A percentile compares a stretch with the other conserved stretches of the same genome.
phyloP scores from a whole-genome alignment of 2,113 vertebrate genomes.

The Leptocoma aspasia region DNA sequence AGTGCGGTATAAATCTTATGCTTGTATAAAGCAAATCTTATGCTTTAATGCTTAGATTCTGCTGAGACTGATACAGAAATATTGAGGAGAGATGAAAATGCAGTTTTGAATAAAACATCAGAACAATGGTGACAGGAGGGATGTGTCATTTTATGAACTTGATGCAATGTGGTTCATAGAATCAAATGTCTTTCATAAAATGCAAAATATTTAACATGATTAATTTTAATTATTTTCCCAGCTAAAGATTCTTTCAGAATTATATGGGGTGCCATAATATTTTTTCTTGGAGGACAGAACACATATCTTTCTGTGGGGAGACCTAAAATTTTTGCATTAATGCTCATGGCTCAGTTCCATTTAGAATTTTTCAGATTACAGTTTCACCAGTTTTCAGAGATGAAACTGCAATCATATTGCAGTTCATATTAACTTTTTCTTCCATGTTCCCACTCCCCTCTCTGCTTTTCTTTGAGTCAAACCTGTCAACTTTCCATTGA shows the following conservation, averaged over 20 bases:
- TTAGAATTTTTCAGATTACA: background rate
- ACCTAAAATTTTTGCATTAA: background rate
- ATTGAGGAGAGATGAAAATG: background rate
- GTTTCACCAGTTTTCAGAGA: background rate
- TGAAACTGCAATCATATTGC: too few species aligned
- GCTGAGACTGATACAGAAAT: background rate
- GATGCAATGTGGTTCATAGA: background rate
- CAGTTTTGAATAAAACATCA: conserved; percentile 34
- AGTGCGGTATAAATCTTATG: background rate
- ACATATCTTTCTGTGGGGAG: background rate
- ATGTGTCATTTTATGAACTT: background rate
- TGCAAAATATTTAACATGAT: background rate
- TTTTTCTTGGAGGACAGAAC: background rate
- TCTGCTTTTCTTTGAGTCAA: background rate
- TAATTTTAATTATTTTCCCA: background rate
- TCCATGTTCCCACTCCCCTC: background rate
- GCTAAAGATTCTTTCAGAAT: background rate
- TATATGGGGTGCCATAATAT: background rate
- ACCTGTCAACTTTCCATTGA: background rate
- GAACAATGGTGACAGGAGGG: background rate
- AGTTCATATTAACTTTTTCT: background rate
- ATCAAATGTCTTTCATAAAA: background rate
- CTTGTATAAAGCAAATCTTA: background rate
- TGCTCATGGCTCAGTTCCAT: background rate
- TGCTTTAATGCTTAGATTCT: background rate